Evolutionary conservation across 2,888 invertebrate genomes (phyloP).

Genomic region (Norana najaformis): DNA sequence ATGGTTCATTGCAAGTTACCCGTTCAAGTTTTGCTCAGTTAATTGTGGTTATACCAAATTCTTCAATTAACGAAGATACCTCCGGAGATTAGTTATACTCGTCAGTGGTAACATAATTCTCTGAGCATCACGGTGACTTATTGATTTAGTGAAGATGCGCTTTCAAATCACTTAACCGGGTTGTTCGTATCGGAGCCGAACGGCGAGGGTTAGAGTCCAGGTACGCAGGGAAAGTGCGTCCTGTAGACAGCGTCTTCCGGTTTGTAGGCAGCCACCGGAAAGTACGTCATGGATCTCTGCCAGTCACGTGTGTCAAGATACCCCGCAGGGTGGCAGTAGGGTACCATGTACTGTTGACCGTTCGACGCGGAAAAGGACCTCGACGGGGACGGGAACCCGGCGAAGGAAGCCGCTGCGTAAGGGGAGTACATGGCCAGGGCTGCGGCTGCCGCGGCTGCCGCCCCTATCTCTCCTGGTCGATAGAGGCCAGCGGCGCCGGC

Average conservation of each 20-base stretch:
- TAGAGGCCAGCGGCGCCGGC: neutral
- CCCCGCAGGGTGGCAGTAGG: conserved; percentile 9
- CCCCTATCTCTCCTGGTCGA: neutral
- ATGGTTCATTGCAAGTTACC: too few species aligned
- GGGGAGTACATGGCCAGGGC: conserved; percentile 10
- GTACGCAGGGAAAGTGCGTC: neutral
- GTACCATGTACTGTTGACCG: conserved; percentile 8
- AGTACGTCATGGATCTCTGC: neutral
- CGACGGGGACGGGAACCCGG: neutral
- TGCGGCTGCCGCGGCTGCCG: neutral
- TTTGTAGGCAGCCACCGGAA: conserved; percentile 8
- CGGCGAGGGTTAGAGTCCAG: neutral
- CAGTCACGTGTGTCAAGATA: conserved; percentile 16
- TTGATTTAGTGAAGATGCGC: neutral
- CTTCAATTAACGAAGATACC: neutral
- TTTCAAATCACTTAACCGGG: neutral
- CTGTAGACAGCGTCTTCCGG: conserved; percentile 1
- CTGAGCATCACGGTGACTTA: neutral
- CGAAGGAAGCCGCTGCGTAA: neutral
- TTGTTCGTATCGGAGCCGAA: neutral
- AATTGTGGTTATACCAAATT: too few species aligned
- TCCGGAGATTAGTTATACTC: neutral
- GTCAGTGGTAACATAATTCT: neutral
- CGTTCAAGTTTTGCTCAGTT: too few species aligned
- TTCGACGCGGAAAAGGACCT: neutral